Base-by-base conservation (phyloP, 1,140 invertebrate species). In the Pogonognathellus flavescens region DNA sequence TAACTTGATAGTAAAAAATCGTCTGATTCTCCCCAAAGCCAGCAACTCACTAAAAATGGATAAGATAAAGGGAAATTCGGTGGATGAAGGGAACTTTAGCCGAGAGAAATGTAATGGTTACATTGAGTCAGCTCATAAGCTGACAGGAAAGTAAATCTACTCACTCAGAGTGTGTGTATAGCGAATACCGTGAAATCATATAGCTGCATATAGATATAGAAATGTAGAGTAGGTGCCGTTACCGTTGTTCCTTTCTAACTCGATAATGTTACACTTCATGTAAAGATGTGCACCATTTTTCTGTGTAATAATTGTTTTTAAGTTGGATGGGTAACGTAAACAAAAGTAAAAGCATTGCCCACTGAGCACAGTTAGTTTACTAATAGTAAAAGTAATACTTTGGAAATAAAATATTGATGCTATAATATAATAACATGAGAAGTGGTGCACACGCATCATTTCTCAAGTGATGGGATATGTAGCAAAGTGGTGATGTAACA, bases 301-400 rank as follows among this genome's bases (percentile, higher is more conserved):
- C 31, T 41, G 31, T 41, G 0, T 49, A 49, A 76, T 50, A 76
- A 76, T 76, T 76, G 70, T 31, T 66, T 76, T 76, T 76, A 76
- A 76, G 70, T 76, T 76, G 22, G 31, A 76, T 76, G 70, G 31
- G 70, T 76, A 76, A 76, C 25, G 31, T 76, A 76, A 76, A 76
- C 70, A 76, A 76, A 76, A 76, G 70, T 76, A 76, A 76, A 76
- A 76, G 70, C 25, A 66, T 60, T 18, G 9, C 18, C 31, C 31
- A 41, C 31, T 41, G 22, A 20, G 59, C n/a, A 60, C 59, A 60
- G 22, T 66, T 66, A 25, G 60, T 62, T 11, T 2, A 22, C 3
- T 11, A n/a, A n/a, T 22, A 9, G 8, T 1, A 31, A 66, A 66
- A 66, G 62, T 25, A 66, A 25, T 66, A 25, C 10, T n/a, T 72